Conservation (phyloP, 2,797 vertebrate genomes). For the Podarcis lilfordi region DNA sequence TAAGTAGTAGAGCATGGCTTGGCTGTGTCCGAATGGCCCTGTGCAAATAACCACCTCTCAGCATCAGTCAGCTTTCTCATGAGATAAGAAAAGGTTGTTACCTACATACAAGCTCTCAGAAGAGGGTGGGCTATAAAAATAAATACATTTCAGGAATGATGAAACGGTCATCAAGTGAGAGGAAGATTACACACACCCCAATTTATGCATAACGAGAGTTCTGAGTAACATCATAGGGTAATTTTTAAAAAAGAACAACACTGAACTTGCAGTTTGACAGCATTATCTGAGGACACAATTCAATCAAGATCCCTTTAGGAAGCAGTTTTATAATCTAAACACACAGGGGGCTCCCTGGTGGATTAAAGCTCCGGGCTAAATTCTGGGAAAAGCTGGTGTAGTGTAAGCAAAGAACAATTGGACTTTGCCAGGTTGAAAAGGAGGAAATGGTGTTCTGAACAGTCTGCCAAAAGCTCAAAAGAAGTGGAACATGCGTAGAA, state of each 20-base stretch:
- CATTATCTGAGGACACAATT: slow-evolving; percentile 47
- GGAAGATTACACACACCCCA: neutral
- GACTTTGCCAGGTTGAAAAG: slow-evolving; percentile 78
- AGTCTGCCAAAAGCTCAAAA: slow-evolving; percentile 74
- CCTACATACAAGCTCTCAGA: neutral
- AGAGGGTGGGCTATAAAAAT: neutral
- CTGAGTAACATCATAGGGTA: neutral
- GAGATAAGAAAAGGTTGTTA: neutral
- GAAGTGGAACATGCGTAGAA: slow-evolving; percentile 71
- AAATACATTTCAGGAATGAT: slow-evolving; percentile 12
- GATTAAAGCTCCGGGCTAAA: slow-evolving; percentile 73
- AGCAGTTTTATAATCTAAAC: slow-evolving; percentile 74
- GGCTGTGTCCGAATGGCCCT: neutral
- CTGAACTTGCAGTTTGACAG: slow-evolving; percentile 46
- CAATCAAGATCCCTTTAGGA: slow-evolving; percentile 59
- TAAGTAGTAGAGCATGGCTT: neutral
- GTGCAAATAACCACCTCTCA: neutral
- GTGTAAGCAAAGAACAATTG: slow-evolving; percentile 78
- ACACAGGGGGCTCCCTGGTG: slow-evolving; percentile 72
- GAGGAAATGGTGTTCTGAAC: slow-evolving; percentile 78
- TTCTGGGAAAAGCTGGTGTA: slow-evolving; percentile 78
- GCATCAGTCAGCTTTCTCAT: neutral
- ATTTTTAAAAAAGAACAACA: neutral
- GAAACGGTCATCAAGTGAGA: neutral
- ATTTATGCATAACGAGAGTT: slow-evolving; percentile 18